A percentile compares a stretch with the other conserved stretches of the same genome.
These are phyloP conservation scores for Sclerodermus sp. DNA, from an alignment of 2,888 invertebrate species.

Conservation along the genomic window DNA sequence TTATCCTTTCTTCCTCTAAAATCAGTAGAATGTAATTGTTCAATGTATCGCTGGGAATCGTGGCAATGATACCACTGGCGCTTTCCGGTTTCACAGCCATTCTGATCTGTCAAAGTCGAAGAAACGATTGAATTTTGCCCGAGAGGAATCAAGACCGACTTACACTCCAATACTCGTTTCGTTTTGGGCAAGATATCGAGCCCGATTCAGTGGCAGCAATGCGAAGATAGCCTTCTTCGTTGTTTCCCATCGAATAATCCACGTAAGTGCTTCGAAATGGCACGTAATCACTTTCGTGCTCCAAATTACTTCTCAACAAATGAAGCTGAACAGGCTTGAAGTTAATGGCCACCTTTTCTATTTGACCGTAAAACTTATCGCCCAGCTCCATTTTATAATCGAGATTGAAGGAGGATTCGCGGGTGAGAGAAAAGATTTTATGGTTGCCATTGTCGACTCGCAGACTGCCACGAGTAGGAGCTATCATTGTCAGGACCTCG, in stretches of 20 bases:
- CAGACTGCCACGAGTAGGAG: slow-evolving; percentile 53
- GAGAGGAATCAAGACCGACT: background rate
- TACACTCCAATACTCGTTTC: slow-evolving; percentile 54
- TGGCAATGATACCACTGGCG: slow-evolving; percentile 55
- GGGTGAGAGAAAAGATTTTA: slow-evolving; percentile 48
- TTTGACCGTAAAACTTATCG: slow-evolving; percentile 58
- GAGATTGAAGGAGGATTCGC: slow-evolving; percentile 57
- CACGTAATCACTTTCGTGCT: slow-evolving; percentile 22
- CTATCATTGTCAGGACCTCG: slow-evolving; percentile 55
- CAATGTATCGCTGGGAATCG: slow-evolving; percentile 44
- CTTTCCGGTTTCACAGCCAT: slow-evolving; percentile 56
- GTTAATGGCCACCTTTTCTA: slow-evolving; percentile 60
- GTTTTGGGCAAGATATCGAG: slow-evolving; percentile 56
- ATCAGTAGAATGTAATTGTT: slow-evolving; percentile 53
- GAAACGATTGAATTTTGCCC: background rate
- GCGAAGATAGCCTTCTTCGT: slow-evolving; percentile 56
- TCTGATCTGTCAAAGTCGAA: slow-evolving; percentile 35
- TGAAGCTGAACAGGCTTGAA: slow-evolving; percentile 56
- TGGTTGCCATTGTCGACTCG: slow-evolving; percentile 57
- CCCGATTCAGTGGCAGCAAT: slow-evolving; percentile 55
- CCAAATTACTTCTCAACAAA: slow-evolving; percentile 13
- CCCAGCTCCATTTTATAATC: slow-evolving; percentile 57
- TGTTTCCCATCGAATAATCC: slow-evolving; percentile 56
- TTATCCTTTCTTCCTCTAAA: slow-evolving; percentile 57
- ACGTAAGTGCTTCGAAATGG: slow-evolving; percentile 56